Base-by-base conservation (phyloP, 64 coral and sea anemone species). In the Pocillopora damicornis region DNA sequence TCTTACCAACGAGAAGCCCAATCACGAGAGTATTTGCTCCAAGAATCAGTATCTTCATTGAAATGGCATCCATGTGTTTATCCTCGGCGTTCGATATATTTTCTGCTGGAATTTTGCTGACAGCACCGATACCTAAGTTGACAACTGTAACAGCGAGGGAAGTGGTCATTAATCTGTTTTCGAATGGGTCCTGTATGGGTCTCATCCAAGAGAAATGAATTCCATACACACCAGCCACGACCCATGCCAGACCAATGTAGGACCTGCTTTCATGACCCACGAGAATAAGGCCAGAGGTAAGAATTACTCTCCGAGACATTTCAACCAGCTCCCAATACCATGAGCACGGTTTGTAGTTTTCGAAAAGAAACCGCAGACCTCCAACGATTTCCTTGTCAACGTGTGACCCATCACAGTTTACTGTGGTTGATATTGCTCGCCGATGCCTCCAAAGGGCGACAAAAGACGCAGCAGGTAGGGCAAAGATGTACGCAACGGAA, bases 271-370 rank as follows among this genome's bases (percentile, higher is more conserved):
- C 89, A 75, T 66, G 30, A 26, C 89, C 89, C 82, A 91, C 83
- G 22, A 91, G 83, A 51, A 84, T 81, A 7, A 91, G 37, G 26
- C 89, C 79, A 18, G 89, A 91, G 23, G 82, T 86, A 58, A 91
- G 75, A 36, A 91, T 63, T 20, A 91, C 82, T 68, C 86, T 91
- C 2, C 89, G 89, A 61, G 74, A 37, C 69, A 76, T 86, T 74
- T 91, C 89, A 20, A 91, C 75, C 23, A 91, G 89, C 36, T 91
- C 89, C 89, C 89, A 91, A 58, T 91, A 91, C 89, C 89, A 91
- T 15, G 89, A 79, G 5, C 75, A 59, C 18, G 68, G 18, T 5
- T 2, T 91, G 38, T 86, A 91, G 64, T 91, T 91, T 75, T 91
- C 89, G 56, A 42, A 91, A n/a, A 91, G 59, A 64, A 91, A 91